Evolutionary conservation across 2,113 vertebrate species (phyloP).

Genomic region (Mustelus asterias): DNA sequence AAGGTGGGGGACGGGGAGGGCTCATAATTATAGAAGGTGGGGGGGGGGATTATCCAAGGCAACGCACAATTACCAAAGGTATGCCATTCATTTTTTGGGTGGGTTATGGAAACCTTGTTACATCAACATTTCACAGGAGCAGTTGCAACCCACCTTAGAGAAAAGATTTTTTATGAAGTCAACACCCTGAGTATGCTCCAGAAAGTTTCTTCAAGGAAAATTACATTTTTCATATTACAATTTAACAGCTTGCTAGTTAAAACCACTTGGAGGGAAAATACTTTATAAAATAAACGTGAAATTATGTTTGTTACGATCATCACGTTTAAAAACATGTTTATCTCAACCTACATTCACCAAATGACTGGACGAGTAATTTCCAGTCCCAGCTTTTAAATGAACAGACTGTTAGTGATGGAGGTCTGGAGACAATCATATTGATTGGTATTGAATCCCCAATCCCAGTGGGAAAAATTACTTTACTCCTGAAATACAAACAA

Average conservation of each 20-base stretch:
- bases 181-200: background rate
- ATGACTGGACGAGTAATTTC: background rate
- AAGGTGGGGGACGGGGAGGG: too few species aligned
- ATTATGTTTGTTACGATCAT: background rate
- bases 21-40: too few species aligned
- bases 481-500: background rate
- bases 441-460: background rate
- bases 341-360: background rate
- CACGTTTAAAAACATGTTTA: background rate
- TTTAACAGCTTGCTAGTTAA: background rate
- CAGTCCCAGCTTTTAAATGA: background rate
- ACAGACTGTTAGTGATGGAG: background rate
- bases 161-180: background rate
- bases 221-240: background rate
- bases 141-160: background rate
- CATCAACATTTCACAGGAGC: background rate
- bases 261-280: background rate
- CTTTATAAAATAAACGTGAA: background rate
- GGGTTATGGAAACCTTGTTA: too few species aligned
- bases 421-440: background rate
- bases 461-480: background rate
- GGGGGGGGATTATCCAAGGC: too few species aligned
- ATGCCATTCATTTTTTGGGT: background rate
- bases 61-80: background rate
- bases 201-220: background rate